Percentiles rank a stretch among this genome's conserved stretches.
Evolutionary conservation across 2,888 invertebrate genomes (phyloP).

Genomic region (Tuta absoluta): DNA sequence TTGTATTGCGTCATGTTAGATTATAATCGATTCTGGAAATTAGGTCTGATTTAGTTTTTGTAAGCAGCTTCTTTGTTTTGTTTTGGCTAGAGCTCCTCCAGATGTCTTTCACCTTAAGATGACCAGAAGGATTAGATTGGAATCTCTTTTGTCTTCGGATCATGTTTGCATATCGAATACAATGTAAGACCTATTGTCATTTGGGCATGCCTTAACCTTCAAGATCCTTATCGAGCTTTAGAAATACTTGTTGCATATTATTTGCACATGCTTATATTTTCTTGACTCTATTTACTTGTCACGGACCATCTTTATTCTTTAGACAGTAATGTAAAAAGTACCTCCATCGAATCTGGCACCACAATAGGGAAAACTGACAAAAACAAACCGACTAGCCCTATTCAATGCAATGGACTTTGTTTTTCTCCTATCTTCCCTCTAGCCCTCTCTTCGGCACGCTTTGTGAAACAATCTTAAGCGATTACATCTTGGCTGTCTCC

Average conservation of each 20-base stretch:
- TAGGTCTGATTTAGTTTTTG: constrained; percentile 8
- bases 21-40: constrained; percentile 21
- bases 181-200: constrained; percentile 10
- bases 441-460: constrained; percentile 23
- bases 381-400: constrained; percentile 20
- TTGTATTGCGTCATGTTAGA: constrained; percentile 31
- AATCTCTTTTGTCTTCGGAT: constrained; percentile 3
- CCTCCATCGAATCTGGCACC: constrained; percentile 19
- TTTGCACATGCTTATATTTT: constrained; percentile 3
- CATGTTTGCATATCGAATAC: constrained; percentile 8
- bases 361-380: constrained; percentile 21
- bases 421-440: constrained; percentile 26
- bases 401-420: constrained; percentile 25
- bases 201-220: constrained; percentile 6
- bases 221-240: constrained; percentile 1
- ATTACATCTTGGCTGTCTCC: constrained; percentile 25
- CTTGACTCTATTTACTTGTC: background rate
- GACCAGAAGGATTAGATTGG: constrained; percentile 10
- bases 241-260: constrained; percentile 10
- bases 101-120: constrained; percentile 3
- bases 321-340: constrained; percentile 13
- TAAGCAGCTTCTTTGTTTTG: constrained; percentile 8
- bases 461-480: constrained; percentile 26
- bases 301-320: background rate
- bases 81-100: background rate